Percentiles rank a stretch among this genome's conserved stretches.
Conservation (phyloP, 1,140 invertebrate genomes). For the Cydia splendana region DNA sequence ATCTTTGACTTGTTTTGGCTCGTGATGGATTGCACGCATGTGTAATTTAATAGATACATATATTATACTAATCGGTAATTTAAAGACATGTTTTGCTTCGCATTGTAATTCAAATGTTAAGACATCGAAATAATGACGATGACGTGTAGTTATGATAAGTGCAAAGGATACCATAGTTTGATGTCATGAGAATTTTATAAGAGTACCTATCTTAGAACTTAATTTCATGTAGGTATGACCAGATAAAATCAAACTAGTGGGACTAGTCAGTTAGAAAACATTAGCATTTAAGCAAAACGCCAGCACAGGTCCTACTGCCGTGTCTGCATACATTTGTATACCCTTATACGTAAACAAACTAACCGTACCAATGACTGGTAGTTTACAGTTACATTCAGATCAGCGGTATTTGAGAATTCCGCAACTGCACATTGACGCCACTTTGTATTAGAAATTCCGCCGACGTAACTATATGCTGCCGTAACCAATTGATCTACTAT, state of each 20-base stretch:
- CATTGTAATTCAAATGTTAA: background rate
- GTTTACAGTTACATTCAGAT: slow-evolving; percentile 43
- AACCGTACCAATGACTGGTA: slow-evolving; percentile 21
- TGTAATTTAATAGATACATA: slow-evolving; percentile 6
- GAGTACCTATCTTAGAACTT: too few species aligned
- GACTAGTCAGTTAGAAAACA: slow-evolving; percentile 15
- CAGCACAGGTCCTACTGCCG: slow-evolving; percentile 18
- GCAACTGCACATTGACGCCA: slow-evolving; percentile 38
- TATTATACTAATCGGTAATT: background rate
- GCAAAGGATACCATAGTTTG: background rate
- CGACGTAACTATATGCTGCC: slow-evolving; percentile 41
- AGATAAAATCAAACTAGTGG: slow-evolving; percentile 4
- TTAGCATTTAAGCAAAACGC: slow-evolving; percentile 27
- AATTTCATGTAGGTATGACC: background rate
- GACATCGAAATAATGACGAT: background rate
- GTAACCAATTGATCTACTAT: slow-evolving; percentile 45
- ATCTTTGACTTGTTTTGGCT: slow-evolving; percentile 28
- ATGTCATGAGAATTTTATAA: background rate
- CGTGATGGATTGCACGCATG: slow-evolving; percentile 17
- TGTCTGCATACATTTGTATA: slow-evolving; percentile 26
- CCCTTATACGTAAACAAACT: slow-evolving; percentile 30
- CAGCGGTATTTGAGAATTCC: slow-evolving; percentile 39
- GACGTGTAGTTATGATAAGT: background rate
- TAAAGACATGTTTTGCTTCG: background rate
- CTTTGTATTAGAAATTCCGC: slow-evolving; percentile 45